phyloP scores from a whole-genome alignment of 2,888 invertebrate genomes.

The Pachliopta kotzebuea region DNA sequence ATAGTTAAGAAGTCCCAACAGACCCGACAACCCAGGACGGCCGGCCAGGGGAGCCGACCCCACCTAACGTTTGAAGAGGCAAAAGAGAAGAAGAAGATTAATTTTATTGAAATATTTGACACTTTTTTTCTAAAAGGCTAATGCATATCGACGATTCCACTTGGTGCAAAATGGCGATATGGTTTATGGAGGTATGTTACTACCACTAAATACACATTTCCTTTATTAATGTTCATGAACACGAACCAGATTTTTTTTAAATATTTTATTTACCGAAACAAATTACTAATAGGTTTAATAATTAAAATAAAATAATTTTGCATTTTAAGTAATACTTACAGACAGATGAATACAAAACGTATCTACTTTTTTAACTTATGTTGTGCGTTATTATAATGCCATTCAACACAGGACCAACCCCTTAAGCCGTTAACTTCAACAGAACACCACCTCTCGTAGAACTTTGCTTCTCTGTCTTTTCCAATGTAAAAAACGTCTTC shows the following conservation, averaged over 20 bases:
- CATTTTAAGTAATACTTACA: background rate
- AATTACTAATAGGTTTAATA: background rate
- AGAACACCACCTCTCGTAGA: conserved; percentile 80
- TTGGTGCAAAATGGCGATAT: too few species aligned
- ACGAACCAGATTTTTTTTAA: background rate
- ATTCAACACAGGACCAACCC: conserved; percentile 84
- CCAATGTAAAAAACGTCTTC: conserved; percentile 81
- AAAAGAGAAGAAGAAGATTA: too few species aligned
- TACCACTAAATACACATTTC: too few species aligned
- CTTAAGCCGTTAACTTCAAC: conserved; percentile 81
- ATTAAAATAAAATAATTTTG: background rate
- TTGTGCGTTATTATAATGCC: conserved; percentile 80
- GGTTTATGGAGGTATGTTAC: too few species aligned
- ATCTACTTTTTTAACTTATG: conserved; percentile 2
- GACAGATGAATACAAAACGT: background rate
- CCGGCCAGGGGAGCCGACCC: too few species aligned
- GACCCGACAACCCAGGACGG: too few species aligned
- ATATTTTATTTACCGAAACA: background rate
- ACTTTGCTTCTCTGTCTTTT: conserved; percentile 78
- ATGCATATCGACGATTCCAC: too few species aligned
- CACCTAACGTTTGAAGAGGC: too few species aligned
- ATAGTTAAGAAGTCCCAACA: too few species aligned
- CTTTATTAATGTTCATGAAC: background rate
- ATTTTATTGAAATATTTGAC: too few species aligned
- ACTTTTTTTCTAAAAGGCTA: too few species aligned